Base-by-base conservation (phyloP, 2,113 vertebrate genomes). In the Engraulis encrasicolus region DNA sequence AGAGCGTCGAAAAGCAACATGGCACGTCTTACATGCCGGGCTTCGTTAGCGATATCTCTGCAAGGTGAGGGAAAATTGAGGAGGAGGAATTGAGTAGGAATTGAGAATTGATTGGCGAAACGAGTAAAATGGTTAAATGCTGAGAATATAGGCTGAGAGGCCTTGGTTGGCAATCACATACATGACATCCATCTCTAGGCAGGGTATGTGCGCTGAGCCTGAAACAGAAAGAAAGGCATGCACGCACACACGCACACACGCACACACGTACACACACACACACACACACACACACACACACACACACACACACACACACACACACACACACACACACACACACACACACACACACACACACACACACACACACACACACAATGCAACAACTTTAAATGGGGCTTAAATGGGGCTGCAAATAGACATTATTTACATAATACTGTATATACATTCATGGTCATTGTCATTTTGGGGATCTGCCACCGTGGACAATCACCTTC, bases 1-100 rank as follows among this genome's bases (percentile, higher is more conserved):
- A 86, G 84, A 0, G 31, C 6, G 31, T 83, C 82, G 38, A 89
- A 92, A 74, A 49, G 1, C 27, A 40, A 58, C 74, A 90, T 61
- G 0, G 81, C 88, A 15, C 80, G 84, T n/a, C 84, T 1, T 31
- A 93, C 78, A 6, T 84, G 50, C 7, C 84, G 38, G 0, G 85
- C 89, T 78, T 88, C 80, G 9, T 34, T 7, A 34, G 11, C 37
- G 0, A 89, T 83, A 7, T 54, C 27, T n/a, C 92, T 88, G 17
- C 2, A 58, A 17, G 6, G 17, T 9, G 20, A 83, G 4, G 12
- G 12, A 6, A 17, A 45, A 45, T 45, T 11, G 1, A 31, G 12
- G 12, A 66, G n/a, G n/a, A n/a, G n/a, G n/a, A n/a, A n/a, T n/a
- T n/a, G n/a, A n/a, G n/a, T n/a, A n/a, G n/a, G n/a, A n/a, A n/a